Evolutionary conservation across 2,113 vertebrate species (phyloP).

Genomic region (Pogona vitticeps): DNA sequence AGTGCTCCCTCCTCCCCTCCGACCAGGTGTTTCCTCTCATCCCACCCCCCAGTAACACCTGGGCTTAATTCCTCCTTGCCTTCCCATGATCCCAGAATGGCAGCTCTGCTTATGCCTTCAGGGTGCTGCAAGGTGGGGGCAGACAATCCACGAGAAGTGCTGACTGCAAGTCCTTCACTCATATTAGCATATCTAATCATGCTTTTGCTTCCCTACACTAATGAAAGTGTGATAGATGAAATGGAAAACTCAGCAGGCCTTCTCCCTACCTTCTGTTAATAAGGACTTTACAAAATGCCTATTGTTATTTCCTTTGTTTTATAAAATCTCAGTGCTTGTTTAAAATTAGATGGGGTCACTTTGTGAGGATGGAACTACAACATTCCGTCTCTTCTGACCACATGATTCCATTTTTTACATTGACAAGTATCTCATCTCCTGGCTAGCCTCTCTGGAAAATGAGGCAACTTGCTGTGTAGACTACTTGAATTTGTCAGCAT

Average conservation of each 20-base stretch:
- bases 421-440: conserved; percentile 1
- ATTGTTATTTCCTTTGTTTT: background rate
- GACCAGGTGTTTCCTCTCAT: too few species aligned
- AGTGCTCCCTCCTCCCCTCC: too few species aligned
- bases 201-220: background rate
- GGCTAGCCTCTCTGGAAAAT: conserved; percentile 18
- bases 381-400: background rate
- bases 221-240: background rate
- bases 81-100: too few species aligned
- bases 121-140: too few species aligned
- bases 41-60: too few species aligned
- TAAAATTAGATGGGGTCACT: conserved; percentile 5
- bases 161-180: too few species aligned
- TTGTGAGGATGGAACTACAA: background rate
- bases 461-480: background rate
- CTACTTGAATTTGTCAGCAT: conserved; percentile 30
- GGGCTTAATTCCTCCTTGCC: too few species aligned
- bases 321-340: background rate
- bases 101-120: too few species aligned
- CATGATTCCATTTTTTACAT: background rate
- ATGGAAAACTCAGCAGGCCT: background rate
- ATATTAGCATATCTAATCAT: background rate
- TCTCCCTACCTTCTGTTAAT: background rate
- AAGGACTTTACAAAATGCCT: background rate
- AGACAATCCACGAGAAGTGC: too few species aligned